Conservation (phyloP, 35 echinoderm and acorn worm genomes). For the Acanthaster planci region DNA sequence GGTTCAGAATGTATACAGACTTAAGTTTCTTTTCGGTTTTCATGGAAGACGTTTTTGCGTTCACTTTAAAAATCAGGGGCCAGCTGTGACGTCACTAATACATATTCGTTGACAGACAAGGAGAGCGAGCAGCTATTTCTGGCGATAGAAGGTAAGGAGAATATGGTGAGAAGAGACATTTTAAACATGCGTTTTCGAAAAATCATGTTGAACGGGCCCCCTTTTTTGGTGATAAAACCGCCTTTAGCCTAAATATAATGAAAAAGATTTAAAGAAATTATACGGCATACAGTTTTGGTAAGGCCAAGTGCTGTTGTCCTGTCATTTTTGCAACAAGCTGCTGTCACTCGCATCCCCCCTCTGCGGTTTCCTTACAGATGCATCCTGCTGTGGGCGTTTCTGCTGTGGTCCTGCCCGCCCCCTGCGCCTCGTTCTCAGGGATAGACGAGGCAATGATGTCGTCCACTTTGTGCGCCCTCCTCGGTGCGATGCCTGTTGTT, state of each 20-base stretch:
- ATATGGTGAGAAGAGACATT: no score
- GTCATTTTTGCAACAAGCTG: no score
- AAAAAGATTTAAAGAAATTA: no score
- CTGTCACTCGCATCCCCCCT: background rate
- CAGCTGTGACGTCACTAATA: constrained; percentile 22
- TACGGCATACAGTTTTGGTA: no score
- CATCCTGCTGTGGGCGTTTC: constrained; percentile 63
- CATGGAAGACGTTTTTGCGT: no score
- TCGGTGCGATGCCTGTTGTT: constrained; percentile 74
- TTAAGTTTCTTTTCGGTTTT: no score
- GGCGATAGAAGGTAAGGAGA: background rate
- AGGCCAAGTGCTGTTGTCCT: no score
- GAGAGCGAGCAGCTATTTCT: background rate
- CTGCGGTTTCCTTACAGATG: constrained; percentile 23
- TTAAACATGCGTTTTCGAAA: no score
- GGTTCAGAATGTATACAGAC: no score
- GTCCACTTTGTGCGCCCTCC: constrained; percentile 46
- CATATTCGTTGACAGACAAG: background rate
- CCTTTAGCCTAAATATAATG: no score
- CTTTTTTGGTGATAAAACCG: no score
- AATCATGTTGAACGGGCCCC: no score
- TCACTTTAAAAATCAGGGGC: background rate
- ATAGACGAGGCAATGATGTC: constrained; percentile 33
- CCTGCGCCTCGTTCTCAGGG: constrained; percentile 45
- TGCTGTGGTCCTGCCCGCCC: constrained; percentile 65